Base-by-base conservation (phyloP, 2,113 vertebrate species). In the Benitochromis conjunctus region DNA sequence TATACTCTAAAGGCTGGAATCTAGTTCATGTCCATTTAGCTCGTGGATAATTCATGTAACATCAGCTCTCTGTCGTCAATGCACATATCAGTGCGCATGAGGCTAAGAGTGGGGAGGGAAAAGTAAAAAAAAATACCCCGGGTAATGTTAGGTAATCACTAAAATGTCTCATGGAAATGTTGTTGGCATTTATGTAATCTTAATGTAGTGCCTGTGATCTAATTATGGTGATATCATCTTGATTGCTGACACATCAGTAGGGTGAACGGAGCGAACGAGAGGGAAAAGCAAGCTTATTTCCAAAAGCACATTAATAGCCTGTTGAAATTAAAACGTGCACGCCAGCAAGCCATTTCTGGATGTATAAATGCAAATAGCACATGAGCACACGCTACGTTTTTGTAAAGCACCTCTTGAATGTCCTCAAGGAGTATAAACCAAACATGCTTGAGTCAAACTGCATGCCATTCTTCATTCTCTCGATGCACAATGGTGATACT, bases 161-260 rank as follows among this genome's bases (percentile, higher is more conserved):
- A 88, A 94, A 94, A 91, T 21, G 88, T 84, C 88, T 95, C 58
- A 86, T 93, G 89, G 92, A 94, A 95, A 94, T 91, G 82, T 83
- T 89, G 89, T 90, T 92, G 93, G 94, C 94, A 94, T 93, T 91
- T 88, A 85, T 88, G 89, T 88, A 92, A 92, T 92, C 79, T 83
- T 83, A 83, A 88, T 80, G 90, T 89, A 82, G 80, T 55, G 80
- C 92, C 93, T 91, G 89, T 93, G 92, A 95, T 95, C 93, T 94
- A 95, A 96, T 96, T 95, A 95, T 95, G 95, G 96, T 95, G 90
- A 94, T 93, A 94, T 95, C 91, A 66, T 79, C 83, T 88, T 95
- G 92, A 95, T 95, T 95, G 90, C 89, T 86, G 94, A 94, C 94
- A 94, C 92, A 79, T 94, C 92, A 89, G 74, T 86, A 16, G 85